Evolutionary conservation across 2,797 vertebrate species (phyloP), one percentile per base, ranked within the genome.

Genomic region (Babyrousa celebensis): DNA sequence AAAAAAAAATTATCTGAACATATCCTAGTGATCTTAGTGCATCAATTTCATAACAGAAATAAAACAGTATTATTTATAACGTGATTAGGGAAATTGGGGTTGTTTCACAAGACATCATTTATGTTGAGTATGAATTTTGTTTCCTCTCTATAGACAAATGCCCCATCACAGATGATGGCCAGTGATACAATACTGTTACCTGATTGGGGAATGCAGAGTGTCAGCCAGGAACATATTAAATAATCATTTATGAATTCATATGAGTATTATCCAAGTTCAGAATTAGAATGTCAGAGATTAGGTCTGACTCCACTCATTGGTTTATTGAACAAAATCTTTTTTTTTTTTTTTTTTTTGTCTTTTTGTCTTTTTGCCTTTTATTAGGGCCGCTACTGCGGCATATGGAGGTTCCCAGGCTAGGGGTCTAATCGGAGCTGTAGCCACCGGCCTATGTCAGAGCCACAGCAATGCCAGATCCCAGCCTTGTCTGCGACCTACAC

Each of bases 41-140:
- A n/a, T 87, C 60, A 88, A 32, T 78, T 94, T 96, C 89, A 40
- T 96, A 91, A 63, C n/a, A 56, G 79, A 36, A 91, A 48, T 94
- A 68, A 94, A 93, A 80, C 29, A 29, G 6, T 94, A 48, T 78
- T 75, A 32, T 36, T 65, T 83, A 18, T 1, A 43, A 60, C 15
- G 12, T 58, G 32, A 48, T 67, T 27, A 91, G 92, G 32, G 74
- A 95, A 95, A 87, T 25, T 27, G 40, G 40, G 75, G 5, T 75
- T 15, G 10, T 80, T 92, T 87, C 54, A 86, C 29, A 84, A 70
- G 56, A 7, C 68, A 58, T 54, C 52, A 18, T 89, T 63, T 48
- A 12, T 85, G 63, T 89, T 68, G 70, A 90, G 62, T 68, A 58
- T 56, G 54, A 71, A 75, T 96, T 89, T 71, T 95, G 36, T 12